Evolutionary conservation across 2,113 vertebrate genomes (phyloP).

Genomic region (Antennarius striatus): DNA sequence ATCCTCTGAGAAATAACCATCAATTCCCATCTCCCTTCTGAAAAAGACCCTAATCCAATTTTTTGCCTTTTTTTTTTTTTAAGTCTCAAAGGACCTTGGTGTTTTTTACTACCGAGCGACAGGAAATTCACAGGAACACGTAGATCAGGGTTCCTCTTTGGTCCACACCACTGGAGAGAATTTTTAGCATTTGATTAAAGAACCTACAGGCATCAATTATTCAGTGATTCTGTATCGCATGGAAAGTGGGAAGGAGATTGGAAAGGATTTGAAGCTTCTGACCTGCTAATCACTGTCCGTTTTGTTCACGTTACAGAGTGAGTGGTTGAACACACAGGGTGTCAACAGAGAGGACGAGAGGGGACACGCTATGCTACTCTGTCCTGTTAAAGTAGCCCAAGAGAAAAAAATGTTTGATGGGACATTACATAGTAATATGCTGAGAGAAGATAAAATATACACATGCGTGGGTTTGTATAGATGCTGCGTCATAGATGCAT

Average conservation of each 20-base stretch:
- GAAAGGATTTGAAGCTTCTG: conserved; percentile 29
- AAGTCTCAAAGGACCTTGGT: conserved; percentile 35
- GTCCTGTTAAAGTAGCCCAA: conserved; percentile 55
- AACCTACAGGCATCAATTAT: conserved; percentile 68
- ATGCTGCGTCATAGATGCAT: conserved; percentile 52
- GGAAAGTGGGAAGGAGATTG: conserved; percentile 25
- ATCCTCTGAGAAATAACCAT: conserved; percentile 60
- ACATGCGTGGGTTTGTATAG: conserved; percentile 54
- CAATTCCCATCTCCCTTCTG: conserved; percentile 34
- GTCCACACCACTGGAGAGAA: conserved; percentile 68
- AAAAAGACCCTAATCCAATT: conserved; percentile 40
- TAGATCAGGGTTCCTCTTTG: conserved; percentile 42
- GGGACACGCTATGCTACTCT: conserved; percentile 41
- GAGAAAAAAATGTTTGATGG: conserved; percentile 45
- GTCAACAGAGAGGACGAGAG: conserved; percentile 20
- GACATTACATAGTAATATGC: conserved; percentile 32
- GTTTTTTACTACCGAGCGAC: conserved; percentile 38
- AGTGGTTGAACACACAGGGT: not conserved
- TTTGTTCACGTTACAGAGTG: conserved; percentile 48
- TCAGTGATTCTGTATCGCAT: conserved; percentile 53
- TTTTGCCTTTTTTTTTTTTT: conserved; percentile 5
- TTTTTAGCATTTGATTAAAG: conserved; percentile 85
- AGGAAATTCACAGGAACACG: conserved; percentile 17
- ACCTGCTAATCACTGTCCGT: conserved; percentile 63
- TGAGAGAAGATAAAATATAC: conserved; percentile 32